These are phyloP conservation scores for Hipposideros larvatus DNA, from an alignment of 2,797 vertebrate genomes.

Conservation along the genomic window DNA sequence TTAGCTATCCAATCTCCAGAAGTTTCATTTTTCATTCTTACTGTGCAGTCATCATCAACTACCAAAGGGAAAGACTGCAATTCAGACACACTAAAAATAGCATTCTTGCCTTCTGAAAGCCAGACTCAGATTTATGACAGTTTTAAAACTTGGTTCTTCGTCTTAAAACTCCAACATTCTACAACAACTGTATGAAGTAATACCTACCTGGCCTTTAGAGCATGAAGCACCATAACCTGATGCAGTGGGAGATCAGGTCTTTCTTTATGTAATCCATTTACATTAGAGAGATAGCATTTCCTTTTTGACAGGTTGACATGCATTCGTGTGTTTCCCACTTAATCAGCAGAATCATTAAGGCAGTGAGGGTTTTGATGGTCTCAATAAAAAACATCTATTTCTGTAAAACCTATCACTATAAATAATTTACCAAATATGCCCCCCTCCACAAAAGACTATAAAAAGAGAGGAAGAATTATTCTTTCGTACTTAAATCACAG, in stretches of 20 bases:
- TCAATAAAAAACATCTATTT: slow-evolving; percentile 79
- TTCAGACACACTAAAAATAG: slow-evolving; percentile 83
- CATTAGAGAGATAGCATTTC: slow-evolving; percentile 68
- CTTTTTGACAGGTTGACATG: slow-evolving; percentile 76
- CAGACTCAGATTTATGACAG: slow-evolving; percentile 83
- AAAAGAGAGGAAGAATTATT: slow-evolving; percentile 67
- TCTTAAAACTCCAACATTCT: slow-evolving; percentile 81
- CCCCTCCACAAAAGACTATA: slow-evolving; percentile 22
- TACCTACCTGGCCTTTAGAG: slow-evolving; percentile 77
- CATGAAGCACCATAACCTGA: slow-evolving; percentile 61
- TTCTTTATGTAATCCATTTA: slow-evolving; percentile 66
- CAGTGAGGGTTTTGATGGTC: slow-evolving; percentile 71
- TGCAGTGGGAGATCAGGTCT: slow-evolving; percentile 17
- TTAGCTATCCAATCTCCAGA: slow-evolving; percentile 80
- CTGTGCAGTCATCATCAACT: slow-evolving; percentile 82
- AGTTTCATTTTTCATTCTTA: slow-evolving; percentile 86
- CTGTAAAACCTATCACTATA: slow-evolving; percentile 74
- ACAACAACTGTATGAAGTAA: slow-evolving; percentile 72
- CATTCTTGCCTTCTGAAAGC: slow-evolving; percentile 82
- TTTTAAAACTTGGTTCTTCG: slow-evolving; percentile 81
- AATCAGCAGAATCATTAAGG: slow-evolving; percentile 83
- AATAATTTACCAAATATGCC: slow-evolving; percentile 78
- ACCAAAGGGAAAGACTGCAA: slow-evolving; percentile 81
- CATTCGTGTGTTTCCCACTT: slow-evolving; percentile 75
- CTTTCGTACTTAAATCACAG: slow-evolving; percentile 71